Percentiles rank a stretch among this genome's conserved stretches.
Evolutionary conservation across 2,888 invertebrate genomes (phyloP).

Genomic region (Escarpia spicata): DNA sequence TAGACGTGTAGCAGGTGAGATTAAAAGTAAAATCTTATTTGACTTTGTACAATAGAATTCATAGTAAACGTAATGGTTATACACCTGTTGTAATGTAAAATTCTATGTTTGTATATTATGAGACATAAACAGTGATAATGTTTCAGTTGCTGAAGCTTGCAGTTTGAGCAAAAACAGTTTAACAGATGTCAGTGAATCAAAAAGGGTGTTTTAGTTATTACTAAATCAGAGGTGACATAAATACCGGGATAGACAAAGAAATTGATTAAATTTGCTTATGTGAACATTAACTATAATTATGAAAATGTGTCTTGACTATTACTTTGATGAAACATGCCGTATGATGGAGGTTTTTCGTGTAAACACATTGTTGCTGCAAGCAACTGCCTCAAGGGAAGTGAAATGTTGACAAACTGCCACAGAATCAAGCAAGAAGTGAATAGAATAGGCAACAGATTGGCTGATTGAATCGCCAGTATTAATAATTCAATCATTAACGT

Average conservation of each 20-base stretch:
- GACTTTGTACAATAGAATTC: too few relatives aligned
- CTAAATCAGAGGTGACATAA: too few relatives aligned
- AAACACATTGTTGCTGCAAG: neutral
- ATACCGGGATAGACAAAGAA: neutral
- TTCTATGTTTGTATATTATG: too few relatives aligned
- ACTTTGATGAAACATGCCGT: neutral
- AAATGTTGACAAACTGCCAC: neutral
- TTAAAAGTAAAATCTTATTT: neutral
- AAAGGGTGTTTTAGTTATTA: too few relatives aligned
- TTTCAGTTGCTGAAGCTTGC: too few relatives aligned
- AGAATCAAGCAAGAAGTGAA: neutral
- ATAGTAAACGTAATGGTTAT: too few relatives aligned
- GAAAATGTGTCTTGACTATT: neutral
- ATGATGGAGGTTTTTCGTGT: neutral
- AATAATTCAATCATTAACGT: neutral
- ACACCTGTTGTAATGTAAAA: too few relatives aligned
- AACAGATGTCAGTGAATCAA: too few relatives aligned
- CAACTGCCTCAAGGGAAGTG: neutral
- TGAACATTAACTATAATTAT: neutral
- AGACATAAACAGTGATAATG: too few relatives aligned
- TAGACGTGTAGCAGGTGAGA: neutral
- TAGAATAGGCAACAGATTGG: neutral
- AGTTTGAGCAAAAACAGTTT: too few relatives aligned
- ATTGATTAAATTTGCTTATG: neutral
- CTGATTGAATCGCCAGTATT: neutral